A percentile compares a stretch with the other conserved stretches of the same genome.
These are phyloP conservation scores for Menidia menidia DNA, from an alignment of 2,797 vertebrate species.

Conservation along the genomic window DNA sequence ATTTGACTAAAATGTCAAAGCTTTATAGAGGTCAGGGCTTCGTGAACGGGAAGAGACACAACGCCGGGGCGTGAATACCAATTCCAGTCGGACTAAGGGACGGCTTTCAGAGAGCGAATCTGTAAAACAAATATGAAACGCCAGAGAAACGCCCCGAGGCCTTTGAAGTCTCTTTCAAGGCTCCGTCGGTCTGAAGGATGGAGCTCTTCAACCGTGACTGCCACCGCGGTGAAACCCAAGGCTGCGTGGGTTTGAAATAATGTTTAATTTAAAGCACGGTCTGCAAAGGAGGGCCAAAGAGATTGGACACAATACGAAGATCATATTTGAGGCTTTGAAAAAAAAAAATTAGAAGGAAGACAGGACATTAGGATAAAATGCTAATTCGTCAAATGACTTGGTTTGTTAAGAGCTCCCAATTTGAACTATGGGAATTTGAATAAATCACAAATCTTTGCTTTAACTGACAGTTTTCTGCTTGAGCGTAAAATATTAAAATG, in stretches of 20 bases:
- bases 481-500: no score
- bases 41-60: slow-evolving; percentile 39
- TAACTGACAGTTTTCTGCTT: no score
- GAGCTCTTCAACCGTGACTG: slow-evolving; percentile 15
- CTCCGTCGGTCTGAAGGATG: slow-evolving; percentile 16
- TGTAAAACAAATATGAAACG: slow-evolving; percentile 38
- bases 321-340: no score
- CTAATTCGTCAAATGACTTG: no score
- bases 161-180: slow-evolving; percentile 36
- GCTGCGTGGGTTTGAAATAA: background rate
- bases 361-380: no score
- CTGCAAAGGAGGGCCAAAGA: no score
- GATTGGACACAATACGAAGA: no score
- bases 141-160: slow-evolving; percentile 15
- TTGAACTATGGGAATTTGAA: no score
- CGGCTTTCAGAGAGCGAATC: slow-evolving; percentile 22
- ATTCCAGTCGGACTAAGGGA: slow-evolving; percentile 21
- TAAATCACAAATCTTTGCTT: no score
- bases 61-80: slow-evolving; percentile 47
- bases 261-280: background rate
- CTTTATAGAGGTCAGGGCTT: slow-evolving; percentile 59
- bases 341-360: no score
- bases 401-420: no score
- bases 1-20: slow-evolving; percentile 72
- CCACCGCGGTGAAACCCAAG: slow-evolving; percentile 7